A percentile compares a stretch with the other conserved stretches of the same genome.
Conservation (phyloP, 2,797 vertebrate genomes). For the Sebastolobus alascanus region DNA sequence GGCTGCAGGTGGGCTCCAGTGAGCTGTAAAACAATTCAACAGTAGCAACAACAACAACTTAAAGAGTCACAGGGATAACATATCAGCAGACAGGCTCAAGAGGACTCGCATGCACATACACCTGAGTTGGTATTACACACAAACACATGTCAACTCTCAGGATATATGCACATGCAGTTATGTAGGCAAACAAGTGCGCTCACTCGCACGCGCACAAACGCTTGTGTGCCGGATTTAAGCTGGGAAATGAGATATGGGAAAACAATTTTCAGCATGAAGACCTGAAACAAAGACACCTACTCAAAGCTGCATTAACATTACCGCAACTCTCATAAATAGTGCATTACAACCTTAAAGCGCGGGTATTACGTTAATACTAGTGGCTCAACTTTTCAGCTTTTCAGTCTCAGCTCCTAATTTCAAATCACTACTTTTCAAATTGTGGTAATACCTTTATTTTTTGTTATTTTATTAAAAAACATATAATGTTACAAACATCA, state of each 20-base stretch:
- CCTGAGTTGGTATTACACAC: slow-evolving; percentile 5
- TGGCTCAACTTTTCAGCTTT: slow-evolving; percentile 1
- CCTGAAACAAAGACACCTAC: neutral
- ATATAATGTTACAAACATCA: neutral
- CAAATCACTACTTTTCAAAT: slow-evolving; percentile 2
- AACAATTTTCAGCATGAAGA: neutral
- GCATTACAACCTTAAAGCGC: slow-evolving; percentile 1
- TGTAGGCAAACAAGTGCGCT: neutral
- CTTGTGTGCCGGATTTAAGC: neutral
- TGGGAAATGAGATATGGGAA: neutral
- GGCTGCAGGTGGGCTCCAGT: slow-evolving; percentile 63
- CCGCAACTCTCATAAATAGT: neutral
- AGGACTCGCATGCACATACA: slow-evolving; percentile 9
- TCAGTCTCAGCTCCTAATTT: neutral
- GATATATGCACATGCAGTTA: neutral
- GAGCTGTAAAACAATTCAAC: slow-evolving; percentile 66
- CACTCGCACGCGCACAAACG: neutral
- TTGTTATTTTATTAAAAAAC: neutral
- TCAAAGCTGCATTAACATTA: neutral
- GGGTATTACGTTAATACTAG: neutral
- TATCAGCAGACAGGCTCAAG: slow-evolving; percentile 32
- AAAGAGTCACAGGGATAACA: slow-evolving; percentile 45
- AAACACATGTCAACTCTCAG: slow-evolving; percentile 3
- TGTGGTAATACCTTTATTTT: neutral
- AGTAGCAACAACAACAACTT: slow-evolving; percentile 53